These are phyloP conservation scores for Nasonovia ribisnigri DNA, from an alignment of 2,888 invertebrate species.

Conservation along the genomic window DNA sequence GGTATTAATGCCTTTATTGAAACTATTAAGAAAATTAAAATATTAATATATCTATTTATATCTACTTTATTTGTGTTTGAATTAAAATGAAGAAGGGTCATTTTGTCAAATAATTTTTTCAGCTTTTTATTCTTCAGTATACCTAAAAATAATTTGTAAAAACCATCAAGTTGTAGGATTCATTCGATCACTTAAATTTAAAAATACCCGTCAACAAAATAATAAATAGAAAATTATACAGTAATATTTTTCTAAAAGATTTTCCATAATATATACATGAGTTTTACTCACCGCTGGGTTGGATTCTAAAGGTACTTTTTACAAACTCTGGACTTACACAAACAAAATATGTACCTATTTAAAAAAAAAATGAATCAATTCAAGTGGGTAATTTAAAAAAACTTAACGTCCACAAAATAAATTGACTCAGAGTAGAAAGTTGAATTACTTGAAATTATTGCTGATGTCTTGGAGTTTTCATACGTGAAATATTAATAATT, in stretches of 20 bases:
- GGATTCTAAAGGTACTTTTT: constrained; percentile 33
- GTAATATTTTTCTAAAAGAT: neutral
- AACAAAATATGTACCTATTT: neutral
- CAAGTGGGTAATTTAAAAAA: neutral
- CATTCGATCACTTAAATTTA: too few relatives aligned
- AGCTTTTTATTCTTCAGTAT: too few relatives aligned
- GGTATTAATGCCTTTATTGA: too few relatives aligned
- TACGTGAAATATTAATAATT: neutral
- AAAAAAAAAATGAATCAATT: neutral
- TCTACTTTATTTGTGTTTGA: too few relatives aligned
- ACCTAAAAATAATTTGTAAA: too few relatives aligned
- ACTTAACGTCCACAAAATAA: neutral
- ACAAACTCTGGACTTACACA: neutral
- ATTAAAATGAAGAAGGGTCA: too few relatives aligned
- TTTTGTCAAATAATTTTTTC: too few relatives aligned
- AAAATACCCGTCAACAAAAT: too few relatives aligned
- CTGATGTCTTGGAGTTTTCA: neutral
- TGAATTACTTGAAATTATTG: neutral
- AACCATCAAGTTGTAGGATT: too few relatives aligned
- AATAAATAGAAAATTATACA: neutral
- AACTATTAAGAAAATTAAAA: too few relatives aligned
- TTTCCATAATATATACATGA: neutral
- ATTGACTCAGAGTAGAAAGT: neutral
- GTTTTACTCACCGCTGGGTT: constrained; percentile 29
- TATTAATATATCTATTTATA: too few relatives aligned